Evolutionary conservation across 35 echinoderm and acorn worm species (phyloP).

Genomic region (Heliocidaris tuberculata): DNA sequence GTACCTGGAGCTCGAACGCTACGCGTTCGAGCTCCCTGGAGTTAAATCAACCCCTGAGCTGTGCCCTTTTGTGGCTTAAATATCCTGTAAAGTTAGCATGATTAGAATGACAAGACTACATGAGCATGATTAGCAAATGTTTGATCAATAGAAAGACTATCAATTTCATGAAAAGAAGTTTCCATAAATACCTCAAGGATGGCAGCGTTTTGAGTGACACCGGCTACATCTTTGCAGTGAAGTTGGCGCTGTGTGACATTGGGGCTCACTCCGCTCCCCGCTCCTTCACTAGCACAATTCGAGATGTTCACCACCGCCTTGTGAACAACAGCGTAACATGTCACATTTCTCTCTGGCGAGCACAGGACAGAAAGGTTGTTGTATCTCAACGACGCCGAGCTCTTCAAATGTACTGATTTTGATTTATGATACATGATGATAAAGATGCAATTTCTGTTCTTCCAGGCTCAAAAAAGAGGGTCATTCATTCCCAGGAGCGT

Average conservation of each 20-base stretch:
- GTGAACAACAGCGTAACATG: constrained; percentile 68
- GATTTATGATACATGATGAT: constrained; percentile 74
- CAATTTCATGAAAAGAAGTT: too few species aligned
- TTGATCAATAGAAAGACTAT: too few species aligned
- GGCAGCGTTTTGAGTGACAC: constrained; percentile 8
- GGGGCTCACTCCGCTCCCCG: background rate
- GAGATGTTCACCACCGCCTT: constrained; percentile 76
- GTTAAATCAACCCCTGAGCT: too few species aligned
- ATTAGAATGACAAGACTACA: too few species aligned
- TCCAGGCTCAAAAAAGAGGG: too few species aligned
- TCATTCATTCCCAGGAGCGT: background rate
- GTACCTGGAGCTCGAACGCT: too few species aligned
- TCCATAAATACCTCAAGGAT: constrained; percentile 6
- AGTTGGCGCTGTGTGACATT: constrained; percentile 76
- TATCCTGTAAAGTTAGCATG: too few species aligned
- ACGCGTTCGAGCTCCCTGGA: too few species aligned
- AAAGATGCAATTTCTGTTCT: background rate
- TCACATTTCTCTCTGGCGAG: constrained; percentile 66
- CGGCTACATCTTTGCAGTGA: constrained; percentile 60
- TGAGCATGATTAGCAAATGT: too few species aligned
- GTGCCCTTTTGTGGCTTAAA: too few species aligned
- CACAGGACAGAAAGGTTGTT: constrained; percentile 73
- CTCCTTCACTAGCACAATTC: constrained; percentile 53
- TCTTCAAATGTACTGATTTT: constrained; percentile 88
- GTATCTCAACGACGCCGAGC: constrained; percentile 75